A percentile compares a stretch with the other conserved stretches of the same genome.
Evolutionary conservation across 2,113 vertebrate genomes (phyloP).

Genomic region (Canis aureus): DNA sequence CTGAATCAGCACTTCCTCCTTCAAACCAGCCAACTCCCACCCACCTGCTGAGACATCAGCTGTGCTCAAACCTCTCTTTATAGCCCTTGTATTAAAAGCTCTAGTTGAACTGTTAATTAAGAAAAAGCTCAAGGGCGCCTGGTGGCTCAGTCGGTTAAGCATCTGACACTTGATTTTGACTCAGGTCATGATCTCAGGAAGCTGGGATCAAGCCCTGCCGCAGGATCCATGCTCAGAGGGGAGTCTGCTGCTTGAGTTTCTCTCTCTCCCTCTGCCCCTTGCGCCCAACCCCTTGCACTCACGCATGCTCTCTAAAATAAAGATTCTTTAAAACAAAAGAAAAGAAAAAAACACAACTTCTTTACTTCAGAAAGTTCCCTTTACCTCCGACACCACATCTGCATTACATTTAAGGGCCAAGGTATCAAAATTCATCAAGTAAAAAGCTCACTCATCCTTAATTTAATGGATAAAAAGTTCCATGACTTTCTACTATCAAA

Average conservation of each 20-base stretch:
- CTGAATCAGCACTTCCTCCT: not conserved
- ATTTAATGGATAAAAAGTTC: conserved; percentile 21
- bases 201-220: no score
- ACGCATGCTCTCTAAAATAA: not conserved
- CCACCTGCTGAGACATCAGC: not conserved
- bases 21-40: not conserved
- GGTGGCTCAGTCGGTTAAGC: no score
- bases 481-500: not conserved
- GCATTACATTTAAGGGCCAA: not conserved
- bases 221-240: no score
- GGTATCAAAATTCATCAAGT: conserved; percentile 48
- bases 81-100: not conserved
- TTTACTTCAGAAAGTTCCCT: conserved; percentile 19
- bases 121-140: not conserved
- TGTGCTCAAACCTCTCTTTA: not conserved
- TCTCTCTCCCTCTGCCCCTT: not conserved
- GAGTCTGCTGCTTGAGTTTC: no score
- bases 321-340: not conserved
- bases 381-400: not conserved
- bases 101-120: not conserved
- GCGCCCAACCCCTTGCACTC: not conserved
- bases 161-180: no score
- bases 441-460: conserved; percentile 15
- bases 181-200: no score
- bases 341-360: not conserved